phyloP scores from a whole-genome alignment of 1,140 invertebrate species.

The Babylonia areolata region DNA sequence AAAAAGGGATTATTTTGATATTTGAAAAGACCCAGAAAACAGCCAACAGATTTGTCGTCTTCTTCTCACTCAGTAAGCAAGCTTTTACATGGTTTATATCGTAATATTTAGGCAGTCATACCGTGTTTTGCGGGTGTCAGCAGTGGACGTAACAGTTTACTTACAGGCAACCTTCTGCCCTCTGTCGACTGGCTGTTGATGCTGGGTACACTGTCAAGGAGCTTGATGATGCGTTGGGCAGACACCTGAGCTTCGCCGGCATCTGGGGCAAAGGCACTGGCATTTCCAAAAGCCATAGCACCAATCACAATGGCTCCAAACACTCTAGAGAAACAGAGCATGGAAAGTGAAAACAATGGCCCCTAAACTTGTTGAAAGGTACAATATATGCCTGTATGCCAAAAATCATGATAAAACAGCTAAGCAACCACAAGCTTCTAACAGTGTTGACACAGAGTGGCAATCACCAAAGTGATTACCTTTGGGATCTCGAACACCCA shows the following conservation, averaged over 20 bases:
- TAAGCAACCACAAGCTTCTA: too few relatives aligned
- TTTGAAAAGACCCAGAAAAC: too few relatives aligned
- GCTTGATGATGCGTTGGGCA: slow-evolving; percentile 79
- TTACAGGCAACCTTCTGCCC: slow-evolving; percentile 61
- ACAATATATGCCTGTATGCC: not conserved
- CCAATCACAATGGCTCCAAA: slow-evolving; percentile 92
- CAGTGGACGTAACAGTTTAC: not conserved
- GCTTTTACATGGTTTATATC: too few relatives aligned
- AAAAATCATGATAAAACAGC: too few relatives aligned
- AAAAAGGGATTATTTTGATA: too few relatives aligned
- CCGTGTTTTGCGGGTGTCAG: too few relatives aligned
- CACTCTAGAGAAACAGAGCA: slow-evolving; percentile 79
- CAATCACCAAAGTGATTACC: too few relatives aligned
- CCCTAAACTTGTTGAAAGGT: not conserved
- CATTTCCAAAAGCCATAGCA: slow-evolving; percentile 91
- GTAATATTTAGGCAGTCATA: too few relatives aligned
- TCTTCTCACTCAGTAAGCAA: too few relatives aligned
- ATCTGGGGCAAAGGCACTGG: slow-evolving; percentile 91
- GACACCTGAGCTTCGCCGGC: slow-evolving; percentile 89
- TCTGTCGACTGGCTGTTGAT: slow-evolving; percentile 76
- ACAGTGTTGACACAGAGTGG: too few relatives aligned
- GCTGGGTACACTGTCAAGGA: slow-evolving; percentile 77
- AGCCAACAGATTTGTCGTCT: too few relatives aligned
- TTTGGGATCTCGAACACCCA: too few relatives aligned
- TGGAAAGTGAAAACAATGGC: not conserved